phyloP scores from a whole-genome alignment of 2,888 invertebrate genomes.

The Liodrosophila aerea region DNA sequence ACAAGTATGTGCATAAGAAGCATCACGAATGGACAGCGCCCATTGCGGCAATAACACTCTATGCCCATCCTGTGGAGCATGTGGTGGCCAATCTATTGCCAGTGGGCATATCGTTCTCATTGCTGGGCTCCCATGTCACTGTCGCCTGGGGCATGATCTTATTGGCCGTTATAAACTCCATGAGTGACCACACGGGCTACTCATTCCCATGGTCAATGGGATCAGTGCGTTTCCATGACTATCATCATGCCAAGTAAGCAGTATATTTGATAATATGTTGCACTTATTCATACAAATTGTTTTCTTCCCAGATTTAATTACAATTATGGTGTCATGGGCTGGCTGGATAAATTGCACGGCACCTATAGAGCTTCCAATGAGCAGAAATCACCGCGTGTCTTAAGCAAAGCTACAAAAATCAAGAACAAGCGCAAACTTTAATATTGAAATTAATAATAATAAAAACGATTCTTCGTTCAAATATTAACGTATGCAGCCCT shows the following conservation, averaged over 20 bases:
- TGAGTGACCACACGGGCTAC: constrained; percentile 92
- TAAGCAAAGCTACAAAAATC: background rate
- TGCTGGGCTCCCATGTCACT: constrained; percentile 88
- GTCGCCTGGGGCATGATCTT: constrained; percentile 89
- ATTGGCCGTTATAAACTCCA: constrained; percentile 88
- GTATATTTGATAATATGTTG: background rate
- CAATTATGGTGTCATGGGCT: constrained; percentile 91
- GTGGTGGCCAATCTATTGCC: constrained; percentile 89
- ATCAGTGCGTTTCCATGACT: constrained; percentile 92
- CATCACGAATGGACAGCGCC: constrained; percentile 95
- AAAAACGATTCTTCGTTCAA: too few relatives aligned
- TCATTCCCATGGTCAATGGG: constrained; percentile 90
- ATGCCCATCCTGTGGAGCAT: constrained; percentile 90
- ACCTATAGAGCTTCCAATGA: constrained; percentile 85
- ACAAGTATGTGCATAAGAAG: constrained; percentile 91
- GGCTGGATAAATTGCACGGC: constrained; percentile 92
- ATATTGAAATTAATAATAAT: too few relatives aligned
- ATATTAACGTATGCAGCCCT: too few relatives aligned
- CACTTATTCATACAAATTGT: background rate
- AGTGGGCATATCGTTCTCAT: constrained; percentile 86
- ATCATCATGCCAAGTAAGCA: constrained; percentile 91
- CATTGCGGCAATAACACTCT: constrained; percentile 89
- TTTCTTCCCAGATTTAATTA: constrained; percentile 87
- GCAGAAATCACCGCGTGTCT: constrained; percentile 7
- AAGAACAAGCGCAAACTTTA: constrained; percentile 4